These are phyloP conservation scores for Sciurus carolinensis DNA, from an alignment of 2,797 vertebrate species.

Conservation along the genomic window DNA sequence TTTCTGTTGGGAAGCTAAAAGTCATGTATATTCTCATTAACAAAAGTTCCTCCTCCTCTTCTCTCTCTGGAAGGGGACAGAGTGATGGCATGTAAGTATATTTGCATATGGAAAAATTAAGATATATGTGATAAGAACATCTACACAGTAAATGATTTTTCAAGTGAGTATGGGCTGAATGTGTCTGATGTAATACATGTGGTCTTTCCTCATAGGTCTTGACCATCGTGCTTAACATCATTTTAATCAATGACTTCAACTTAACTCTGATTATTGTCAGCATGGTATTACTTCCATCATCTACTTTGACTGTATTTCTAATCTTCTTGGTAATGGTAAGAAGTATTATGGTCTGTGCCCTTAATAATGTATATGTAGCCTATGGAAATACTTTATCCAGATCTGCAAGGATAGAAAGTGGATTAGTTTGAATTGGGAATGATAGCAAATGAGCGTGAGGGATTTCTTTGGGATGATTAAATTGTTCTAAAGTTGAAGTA, in stretches of 20 bases:
- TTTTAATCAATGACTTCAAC: rapidly evolving
- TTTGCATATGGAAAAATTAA: neutral
- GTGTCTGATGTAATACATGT: neutral
- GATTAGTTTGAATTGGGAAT: neutral
- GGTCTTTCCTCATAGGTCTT: constrained; percentile 53
- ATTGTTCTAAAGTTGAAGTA: neutral
- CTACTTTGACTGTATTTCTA: neutral
- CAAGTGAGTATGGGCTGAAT: neutral
- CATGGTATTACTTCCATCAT: constrained; percentile 76
- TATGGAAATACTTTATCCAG: neutral
- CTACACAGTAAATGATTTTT: neutral
- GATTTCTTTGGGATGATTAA: neutral
- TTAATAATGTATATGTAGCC: neutral
- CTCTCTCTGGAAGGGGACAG: neutral
- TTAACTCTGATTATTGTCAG: rapidly evolving
- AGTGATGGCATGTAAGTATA: neutral
- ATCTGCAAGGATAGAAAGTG: neutral
- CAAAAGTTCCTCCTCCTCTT: neutral
- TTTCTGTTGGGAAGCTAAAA: neutral
- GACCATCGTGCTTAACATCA: rapidly evolving
- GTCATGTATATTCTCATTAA: neutral
- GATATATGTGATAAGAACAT: neutral
- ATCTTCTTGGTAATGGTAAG: neutral
- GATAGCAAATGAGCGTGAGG: neutral
- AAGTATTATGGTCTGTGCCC: neutral